Base-by-base conservation (phyloP, 2,888 invertebrate genomes). In the Andrena haemorrhoa region DNA sequence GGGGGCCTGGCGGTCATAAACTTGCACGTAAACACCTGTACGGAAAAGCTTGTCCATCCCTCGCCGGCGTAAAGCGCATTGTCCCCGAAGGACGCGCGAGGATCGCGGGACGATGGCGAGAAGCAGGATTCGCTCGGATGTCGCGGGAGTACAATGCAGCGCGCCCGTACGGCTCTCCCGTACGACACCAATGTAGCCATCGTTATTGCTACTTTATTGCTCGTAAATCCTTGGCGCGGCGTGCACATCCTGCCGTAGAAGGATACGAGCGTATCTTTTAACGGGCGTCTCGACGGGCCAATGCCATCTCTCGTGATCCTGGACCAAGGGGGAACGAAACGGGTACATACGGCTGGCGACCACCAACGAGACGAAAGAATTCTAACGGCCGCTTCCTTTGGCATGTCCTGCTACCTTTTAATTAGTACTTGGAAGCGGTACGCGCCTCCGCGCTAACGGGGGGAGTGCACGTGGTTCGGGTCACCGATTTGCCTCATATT, bases 201-300 rank as follows among this genome's bases (percentile, higher is more conserved):
- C 91, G 91, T 91, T 91, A 89, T 91, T 89, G 91, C 91, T 89
- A 91, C 87, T 92, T 91, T 91, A 92, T 92, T 89, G 91, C 87
- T 88, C 91, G 88, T 91, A 91, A 92, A 92, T 92, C 89, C 80
- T 79, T 8, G 58, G 35, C 73, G 60, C 66, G 65, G 66, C 71
- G 71, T 74, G 85, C 75, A 82, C 83, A 86, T 89, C 80, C 83
- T 75, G 71, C 68, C 73, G 68, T 84, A 82, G 79, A 71, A 86
- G 88, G 86, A 87, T 86, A 90, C 87, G 84, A 80, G 69, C 76
- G 84, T 83, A 78, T 85, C 77, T 80, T 75, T 85, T 84, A 82
- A 83, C 82, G 79, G 81, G 66, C 75, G 77, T 79, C 83, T 77
- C 77, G 53, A 64, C 51, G 63, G 63, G 56, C 41, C 78, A 29